These are phyloP conservation scores for Serinus canaria DNA, from an alignment of 2,113 vertebrate species.

Conservation along the genomic window DNA sequence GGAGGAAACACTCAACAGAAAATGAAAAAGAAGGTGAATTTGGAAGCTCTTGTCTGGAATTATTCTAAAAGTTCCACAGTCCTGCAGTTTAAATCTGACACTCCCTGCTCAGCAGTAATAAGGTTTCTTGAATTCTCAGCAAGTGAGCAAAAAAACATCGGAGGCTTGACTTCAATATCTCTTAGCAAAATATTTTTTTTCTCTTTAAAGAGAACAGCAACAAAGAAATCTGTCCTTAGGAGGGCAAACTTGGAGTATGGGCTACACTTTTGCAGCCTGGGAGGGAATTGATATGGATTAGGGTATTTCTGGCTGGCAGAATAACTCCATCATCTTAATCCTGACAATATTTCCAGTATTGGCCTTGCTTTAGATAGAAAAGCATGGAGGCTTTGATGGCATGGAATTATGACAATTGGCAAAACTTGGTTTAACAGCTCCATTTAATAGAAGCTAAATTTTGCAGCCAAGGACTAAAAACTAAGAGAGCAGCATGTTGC, in stretches of 20 bases:
- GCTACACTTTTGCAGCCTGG: neutral
- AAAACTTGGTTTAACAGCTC: too few relatives aligned
- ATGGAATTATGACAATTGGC: neutral
- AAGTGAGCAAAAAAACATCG: neutral
- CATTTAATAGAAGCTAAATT: neutral
- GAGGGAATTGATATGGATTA: neutral
- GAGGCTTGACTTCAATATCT: neutral
- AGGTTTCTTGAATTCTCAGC: conserved; percentile 38
- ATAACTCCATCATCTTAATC: neutral
- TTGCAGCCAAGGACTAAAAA: neutral
- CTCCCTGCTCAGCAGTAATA: neutral
- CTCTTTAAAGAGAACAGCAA: neutral
- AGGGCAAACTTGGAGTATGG: neutral
- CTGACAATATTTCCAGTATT: neutral
- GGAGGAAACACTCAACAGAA: neutral
- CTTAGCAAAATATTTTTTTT: conserved; percentile 21
- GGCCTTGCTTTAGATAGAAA: neutral
- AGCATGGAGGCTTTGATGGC: fast-evolving
- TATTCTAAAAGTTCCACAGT: neutral
- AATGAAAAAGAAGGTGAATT: neutral
- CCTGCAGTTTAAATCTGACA: neutral
- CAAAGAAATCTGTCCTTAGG: neutral
- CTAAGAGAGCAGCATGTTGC: neutral
- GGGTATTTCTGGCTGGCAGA: neutral
- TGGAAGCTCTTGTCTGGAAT: neutral